phyloP scores from a whole-genome alignment of 2,888 invertebrate genomes.

The Thymelicus sylvestris region DNA sequence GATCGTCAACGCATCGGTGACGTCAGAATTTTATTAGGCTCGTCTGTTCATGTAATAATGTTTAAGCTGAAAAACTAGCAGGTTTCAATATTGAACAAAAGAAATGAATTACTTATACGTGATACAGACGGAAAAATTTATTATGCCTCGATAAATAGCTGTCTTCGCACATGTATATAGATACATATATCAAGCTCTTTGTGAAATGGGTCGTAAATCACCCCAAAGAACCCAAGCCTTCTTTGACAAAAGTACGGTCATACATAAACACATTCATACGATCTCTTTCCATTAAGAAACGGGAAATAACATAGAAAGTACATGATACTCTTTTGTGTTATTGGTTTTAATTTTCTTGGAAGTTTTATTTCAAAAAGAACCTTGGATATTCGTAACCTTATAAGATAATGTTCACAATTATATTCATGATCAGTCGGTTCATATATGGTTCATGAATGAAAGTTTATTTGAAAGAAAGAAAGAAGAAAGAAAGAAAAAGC shows the following conservation, averaged over 20 bases:
- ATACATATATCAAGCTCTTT: constrained; percentile 55
- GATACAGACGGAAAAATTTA: constrained; percentile 64
- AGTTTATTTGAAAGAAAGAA: too few relatives aligned
- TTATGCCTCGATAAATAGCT: constrained; percentile 68
- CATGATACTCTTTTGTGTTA: background rate
- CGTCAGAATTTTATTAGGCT: too few relatives aligned
- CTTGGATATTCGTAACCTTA: too few relatives aligned
- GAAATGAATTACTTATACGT: constrained; percentile 1
- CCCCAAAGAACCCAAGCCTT: constrained; percentile 63
- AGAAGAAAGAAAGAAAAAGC: too few relatives aligned
- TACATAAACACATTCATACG: constrained; percentile 69
- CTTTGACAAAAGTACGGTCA: constrained; percentile 74
- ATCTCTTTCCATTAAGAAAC: constrained; percentile 22
- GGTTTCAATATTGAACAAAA: background rate
- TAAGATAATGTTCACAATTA: too few relatives aligned
- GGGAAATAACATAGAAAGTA: constrained; percentile 5
- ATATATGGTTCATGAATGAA: too few relatives aligned
- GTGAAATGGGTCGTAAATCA: constrained; percentile 73
- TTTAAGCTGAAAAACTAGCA: background rate
- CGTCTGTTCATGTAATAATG: too few relatives aligned
- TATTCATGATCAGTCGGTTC: too few relatives aligned
- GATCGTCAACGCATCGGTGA: too few relatives aligned
- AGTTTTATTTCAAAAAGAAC: background rate
- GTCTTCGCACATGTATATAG: constrained; percentile 51
- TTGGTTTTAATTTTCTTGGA: background rate